Evolutionary conservation across 2,888 invertebrate genomes (phyloP).

Genomic region (Spodoptera exigua): DNA sequence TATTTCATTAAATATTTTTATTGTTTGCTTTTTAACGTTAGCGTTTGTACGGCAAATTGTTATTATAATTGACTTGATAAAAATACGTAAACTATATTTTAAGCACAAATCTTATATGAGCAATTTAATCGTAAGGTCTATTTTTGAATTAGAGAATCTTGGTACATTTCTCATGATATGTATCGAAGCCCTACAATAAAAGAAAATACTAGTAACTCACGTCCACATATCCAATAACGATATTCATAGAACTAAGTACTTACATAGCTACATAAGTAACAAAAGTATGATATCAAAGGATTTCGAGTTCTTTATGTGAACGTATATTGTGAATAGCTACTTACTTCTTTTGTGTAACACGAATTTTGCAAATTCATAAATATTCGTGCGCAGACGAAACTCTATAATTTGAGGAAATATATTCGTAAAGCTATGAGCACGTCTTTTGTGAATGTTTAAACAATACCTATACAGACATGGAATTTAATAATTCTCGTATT

Average conservation of each 20-base stretch:
- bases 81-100: no score
- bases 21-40: no score
- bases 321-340: constrained; percentile 57
- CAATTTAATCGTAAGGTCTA: no score
- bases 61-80: no score
- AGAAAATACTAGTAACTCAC: constrained; percentile 37
- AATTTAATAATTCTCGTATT: constrained; percentile 33
- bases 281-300: constrained; percentile 73
- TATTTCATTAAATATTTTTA: no score
- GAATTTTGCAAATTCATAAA: constrained; percentile 64
- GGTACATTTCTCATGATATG: neutral
- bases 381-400: constrained; percentile 58
- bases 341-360: constrained; percentile 67
- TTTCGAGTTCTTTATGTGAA: constrained; percentile 68
- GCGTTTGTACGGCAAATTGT: no score
- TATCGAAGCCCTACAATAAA: constrained; percentile 39
- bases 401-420: constrained; percentile 50
- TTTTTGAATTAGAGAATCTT: no score
- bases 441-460: constrained; percentile 50
- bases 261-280: constrained; percentile 57
- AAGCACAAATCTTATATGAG: no score
- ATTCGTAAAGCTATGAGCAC: constrained; percentile 29
- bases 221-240: constrained; percentile 50
- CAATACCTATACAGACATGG: constrained; percentile 39
- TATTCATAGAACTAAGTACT: constrained; percentile 39